Percentiles rank a stretch among this genome's conserved stretches.
Evolutionary conservation across 2,113 vertebrate species (phyloP).

Genomic region (Gavialis gangeticus): DNA sequence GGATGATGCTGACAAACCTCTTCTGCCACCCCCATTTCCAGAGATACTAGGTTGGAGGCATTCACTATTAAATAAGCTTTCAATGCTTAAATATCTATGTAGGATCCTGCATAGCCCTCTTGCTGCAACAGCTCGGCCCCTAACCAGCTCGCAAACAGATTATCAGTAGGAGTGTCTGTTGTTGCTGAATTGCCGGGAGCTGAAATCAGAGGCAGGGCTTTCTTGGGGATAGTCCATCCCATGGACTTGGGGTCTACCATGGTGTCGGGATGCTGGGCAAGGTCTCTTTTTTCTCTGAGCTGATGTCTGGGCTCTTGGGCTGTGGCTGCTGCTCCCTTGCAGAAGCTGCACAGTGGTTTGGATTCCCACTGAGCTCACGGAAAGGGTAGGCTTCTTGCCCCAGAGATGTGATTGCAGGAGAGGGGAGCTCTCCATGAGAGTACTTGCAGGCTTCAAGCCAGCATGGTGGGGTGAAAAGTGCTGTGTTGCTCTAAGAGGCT

Average conservation of each 20-base stretch:
- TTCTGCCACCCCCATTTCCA: neutral
- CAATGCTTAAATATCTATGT: neutral
- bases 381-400: neutral
- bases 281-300: too few relatives aligned
- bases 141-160: neutral
- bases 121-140: neutral
- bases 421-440: neutral
- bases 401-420: neutral
- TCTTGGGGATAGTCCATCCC: neutral
- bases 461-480: neutral
- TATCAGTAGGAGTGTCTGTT: neutral
- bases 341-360: neutral
- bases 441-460: neutral
- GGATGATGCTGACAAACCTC: rapidly evolving
- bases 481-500: neutral
- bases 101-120: neutral
- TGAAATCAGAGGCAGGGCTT: neutral
- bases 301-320: too few relatives aligned
- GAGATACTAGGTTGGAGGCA: neutral
- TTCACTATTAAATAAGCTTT: neutral
- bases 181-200: neutral
- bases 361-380: too few relatives aligned
- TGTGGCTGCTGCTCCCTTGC: too few relatives aligned
- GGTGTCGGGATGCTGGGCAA: too few relatives aligned
- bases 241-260: too few relatives aligned